Percentiles rank a stretch among this genome's conserved stretches.
Conservation (phyloP, 2,797 vertebrate genomes). For the Tamandua tetradactyla region DNA sequence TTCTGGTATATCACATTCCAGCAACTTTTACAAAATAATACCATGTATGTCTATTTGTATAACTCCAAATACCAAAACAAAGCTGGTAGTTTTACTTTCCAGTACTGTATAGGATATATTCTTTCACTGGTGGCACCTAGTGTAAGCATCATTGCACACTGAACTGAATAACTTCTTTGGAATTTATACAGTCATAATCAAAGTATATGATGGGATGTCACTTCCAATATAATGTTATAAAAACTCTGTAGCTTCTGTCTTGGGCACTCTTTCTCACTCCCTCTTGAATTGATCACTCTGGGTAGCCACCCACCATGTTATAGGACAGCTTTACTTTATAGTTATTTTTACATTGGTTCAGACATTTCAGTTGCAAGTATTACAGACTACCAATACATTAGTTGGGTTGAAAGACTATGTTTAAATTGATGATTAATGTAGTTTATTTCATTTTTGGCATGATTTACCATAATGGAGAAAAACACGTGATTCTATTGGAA, state of each 20-base stretch:
- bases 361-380: slow-evolving; percentile 42
- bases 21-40: too few relatives aligned
- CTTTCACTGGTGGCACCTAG: slow-evolving; percentile 18
- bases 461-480: slow-evolving; percentile 20
- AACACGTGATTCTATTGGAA: slow-evolving; percentile 47
- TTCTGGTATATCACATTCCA: too few relatives aligned
- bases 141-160: not conserved
- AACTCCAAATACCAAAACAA: slow-evolving; percentile 2
- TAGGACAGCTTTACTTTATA: not conserved
- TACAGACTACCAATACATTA: not conserved
- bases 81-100: slow-evolving; percentile 29
- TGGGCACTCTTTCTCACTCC: not conserved
- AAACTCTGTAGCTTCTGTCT: not conserved
- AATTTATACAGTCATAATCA: slow-evolving; percentile 31
- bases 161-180: slow-evolving; percentile 37
- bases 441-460: slow-evolving; percentile 27
- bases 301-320: not conserved
- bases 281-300: not conserved
- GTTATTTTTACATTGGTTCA: slow-evolving; percentile 48
- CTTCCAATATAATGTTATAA: not conserved
- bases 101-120: not conserved
- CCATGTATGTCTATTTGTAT: slow-evolving; percentile 21
- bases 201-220: not conserved
- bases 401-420: slow-evolving; percentile 36
- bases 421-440: slow-evolving; percentile 32